Evolutionary conservation across 2,888 invertebrate genomes (phyloP), one percentile per base, ranked within the genome.

Genomic region (Hydraecia micacea): DNA sequence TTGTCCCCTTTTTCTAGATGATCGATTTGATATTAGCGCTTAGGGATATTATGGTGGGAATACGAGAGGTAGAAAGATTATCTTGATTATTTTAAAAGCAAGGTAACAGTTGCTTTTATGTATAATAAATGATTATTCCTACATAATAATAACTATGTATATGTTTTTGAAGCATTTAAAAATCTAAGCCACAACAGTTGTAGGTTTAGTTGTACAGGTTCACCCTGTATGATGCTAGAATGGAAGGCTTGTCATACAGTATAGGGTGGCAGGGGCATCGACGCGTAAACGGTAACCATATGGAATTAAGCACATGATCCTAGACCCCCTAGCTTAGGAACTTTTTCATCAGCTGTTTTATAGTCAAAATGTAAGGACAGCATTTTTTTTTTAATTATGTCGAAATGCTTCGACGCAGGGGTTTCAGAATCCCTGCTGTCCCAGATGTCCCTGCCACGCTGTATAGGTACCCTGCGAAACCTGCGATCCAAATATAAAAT

Each of bases 1-100:
- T 92, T 90, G 91, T 90, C 88, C 88, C 79, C 88, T 91, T 91
- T 91, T 88, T 87, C 84, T 85, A 86, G 79, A 90, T 91, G 92
- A 93, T 93, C 91, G 92, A 92, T 93, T 90, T 88, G 80, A 77
- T 73, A 81, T 71, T 69, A 60, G 68, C 63, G 49, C 67, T 79
- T 52, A 28, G 32, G 60, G 69, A 77, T 75, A 81, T 81, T 75
- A 70, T 78, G 52, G n/a, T 77, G 75, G 73, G 67, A 81, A 79
- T 80, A 63, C 9, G 18, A 63, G 58, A 74, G 46, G n/a, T 60
- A 52, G 58, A 75, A 71, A 60, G 25, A 63, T 77, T 78, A 84
- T 78, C 15, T 63, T 39, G 18, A 70, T 42, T 68, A 71, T 71
- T 71, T 39, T 39, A 58, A 36, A n/a, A 74, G 28, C 28, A 55